Conservation (phyloP, 2,113 vertebrate genomes). For the Chauna torquata region DNA sequence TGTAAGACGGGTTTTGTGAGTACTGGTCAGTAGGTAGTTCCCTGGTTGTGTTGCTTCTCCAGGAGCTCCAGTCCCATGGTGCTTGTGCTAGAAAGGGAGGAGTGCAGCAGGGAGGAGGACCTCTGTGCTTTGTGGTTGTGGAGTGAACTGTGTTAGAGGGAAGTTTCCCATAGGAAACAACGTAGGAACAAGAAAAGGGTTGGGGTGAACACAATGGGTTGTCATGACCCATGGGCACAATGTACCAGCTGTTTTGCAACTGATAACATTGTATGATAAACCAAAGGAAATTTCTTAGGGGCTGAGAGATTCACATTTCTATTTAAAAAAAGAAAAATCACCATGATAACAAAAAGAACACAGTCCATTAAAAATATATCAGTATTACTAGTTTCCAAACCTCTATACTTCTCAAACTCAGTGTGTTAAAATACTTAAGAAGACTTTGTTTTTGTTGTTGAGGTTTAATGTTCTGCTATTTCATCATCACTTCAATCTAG, state of each 20-base stretch:
- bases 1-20: background rate
- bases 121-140: background rate
- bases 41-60: background rate
- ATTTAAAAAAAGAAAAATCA: background rate
- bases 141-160: background rate
- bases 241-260: background rate
- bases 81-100: background rate
- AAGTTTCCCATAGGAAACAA: constrained; percentile 1
- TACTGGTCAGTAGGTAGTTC: background rate
- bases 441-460: background rate
- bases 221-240: background rate
- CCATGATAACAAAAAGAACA: background rate
- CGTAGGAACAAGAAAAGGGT: background rate
- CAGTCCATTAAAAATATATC: background rate
- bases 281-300: constrained; percentile 5
- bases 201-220: background rate
- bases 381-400: background rate
- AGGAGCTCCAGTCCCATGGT: background rate
- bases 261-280: constrained; percentile 28
- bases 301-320: background rate
- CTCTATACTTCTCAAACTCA: background rate
- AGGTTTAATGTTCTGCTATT: background rate
- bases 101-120: background rate
- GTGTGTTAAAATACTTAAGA: background rate
- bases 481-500: background rate